phyloP scores from a whole-genome alignment of 2,888 invertebrate species.

The Nymphalis c-album region DNA sequence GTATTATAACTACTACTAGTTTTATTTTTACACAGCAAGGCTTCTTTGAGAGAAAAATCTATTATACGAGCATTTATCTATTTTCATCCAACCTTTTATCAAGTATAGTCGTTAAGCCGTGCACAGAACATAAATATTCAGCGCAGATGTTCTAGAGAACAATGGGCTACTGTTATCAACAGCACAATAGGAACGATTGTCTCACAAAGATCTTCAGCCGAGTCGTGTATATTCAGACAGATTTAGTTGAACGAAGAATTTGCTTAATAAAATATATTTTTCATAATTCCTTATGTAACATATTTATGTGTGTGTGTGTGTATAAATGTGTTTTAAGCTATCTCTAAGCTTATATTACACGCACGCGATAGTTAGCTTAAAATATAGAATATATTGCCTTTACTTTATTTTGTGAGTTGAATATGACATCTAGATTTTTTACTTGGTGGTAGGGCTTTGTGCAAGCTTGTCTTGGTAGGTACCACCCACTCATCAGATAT shows the following conservation, averaged over 20 bases:
- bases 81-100: background rate
- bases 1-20: too few species aligned
- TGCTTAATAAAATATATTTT: background rate
- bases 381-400: too few species aligned
- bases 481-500: too few species aligned
- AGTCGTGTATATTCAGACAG: background rate
- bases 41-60: background rate
- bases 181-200: conserved; percentile 8
- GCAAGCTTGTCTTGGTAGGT: too few species aligned
- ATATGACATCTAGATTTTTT: too few species aligned
- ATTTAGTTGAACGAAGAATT: background rate
- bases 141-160: conserved; percentile 2
- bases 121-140: conserved; percentile 17
- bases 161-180: conserved; percentile 6
- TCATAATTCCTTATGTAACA: background rate
- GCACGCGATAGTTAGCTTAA: too few species aligned
- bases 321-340: too few species aligned
- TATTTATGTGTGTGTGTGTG: background rate
- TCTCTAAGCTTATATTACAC: too few species aligned
- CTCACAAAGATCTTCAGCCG: conserved; percentile 1
- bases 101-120: conserved; percentile 1
- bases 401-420: too few species aligned
- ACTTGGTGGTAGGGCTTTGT: too few species aligned
- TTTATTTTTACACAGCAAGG: too few species aligned
- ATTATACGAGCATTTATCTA: background rate